Evolutionary conservation across 2,113 vertebrate genomes (phyloP).

Genomic region (Dipodomys ordii): DNA sequence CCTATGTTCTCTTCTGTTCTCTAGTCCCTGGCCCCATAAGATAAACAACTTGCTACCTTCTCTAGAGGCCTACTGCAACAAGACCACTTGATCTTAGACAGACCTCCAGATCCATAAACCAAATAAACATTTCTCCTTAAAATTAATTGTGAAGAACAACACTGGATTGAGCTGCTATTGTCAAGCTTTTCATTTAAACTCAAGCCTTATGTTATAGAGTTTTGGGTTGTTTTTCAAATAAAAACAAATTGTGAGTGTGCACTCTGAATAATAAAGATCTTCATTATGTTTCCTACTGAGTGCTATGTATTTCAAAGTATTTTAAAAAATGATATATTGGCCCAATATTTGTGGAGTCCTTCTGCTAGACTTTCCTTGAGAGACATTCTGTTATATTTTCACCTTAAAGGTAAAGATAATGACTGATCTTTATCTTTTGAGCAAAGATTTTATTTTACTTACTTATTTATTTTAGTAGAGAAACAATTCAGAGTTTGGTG

Average conservation of each 20-base stretch:
- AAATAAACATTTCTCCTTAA: neutral
- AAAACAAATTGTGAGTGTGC: neutral
- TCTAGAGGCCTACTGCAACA: neutral
- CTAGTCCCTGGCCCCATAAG: neutral
- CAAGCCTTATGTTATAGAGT: neutral
- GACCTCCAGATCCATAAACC: neutral
- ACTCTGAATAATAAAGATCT: constrained; percentile 23
- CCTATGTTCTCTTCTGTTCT: neutral
- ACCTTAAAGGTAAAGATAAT: neutral
- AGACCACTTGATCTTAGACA: neutral
- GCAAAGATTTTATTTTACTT: constrained; percentile 2
- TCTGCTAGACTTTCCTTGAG: constrained; percentile 43
- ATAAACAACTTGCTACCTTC: neutral
- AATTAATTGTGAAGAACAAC: neutral
- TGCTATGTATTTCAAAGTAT: neutral
- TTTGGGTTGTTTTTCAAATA: constrained; percentile 19
- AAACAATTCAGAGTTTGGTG: constrained; percentile 25
- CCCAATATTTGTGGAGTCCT: constrained; percentile 29
- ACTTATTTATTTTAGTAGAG: neutral
- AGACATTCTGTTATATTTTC: constrained; percentile 6
- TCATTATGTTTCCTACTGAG: neutral
- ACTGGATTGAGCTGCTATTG: neutral
- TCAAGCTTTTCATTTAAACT: constrained; percentile 38
- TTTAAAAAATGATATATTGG: constrained; percentile 1
- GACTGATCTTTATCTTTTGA: constrained; percentile 39